These are phyloP conservation scores for Bufotes viridis DNA, from an alignment of 2,797 vertebrate genomes.

Conservation along the genomic window DNA sequence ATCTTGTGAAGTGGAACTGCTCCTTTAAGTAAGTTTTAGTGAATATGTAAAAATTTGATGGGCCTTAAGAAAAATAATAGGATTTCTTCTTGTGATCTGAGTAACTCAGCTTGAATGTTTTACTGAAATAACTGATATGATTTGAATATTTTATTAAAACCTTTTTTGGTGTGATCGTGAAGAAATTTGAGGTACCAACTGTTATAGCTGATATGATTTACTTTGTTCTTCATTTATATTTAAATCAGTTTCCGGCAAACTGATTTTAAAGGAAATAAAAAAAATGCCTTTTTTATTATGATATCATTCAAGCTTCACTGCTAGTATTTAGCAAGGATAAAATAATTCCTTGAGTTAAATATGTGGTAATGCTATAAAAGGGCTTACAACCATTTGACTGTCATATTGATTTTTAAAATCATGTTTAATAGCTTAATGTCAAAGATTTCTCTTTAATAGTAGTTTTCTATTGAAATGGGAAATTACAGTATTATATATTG, in stretches of 20 bases:
- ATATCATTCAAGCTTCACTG: slow-evolving; percentile 34
- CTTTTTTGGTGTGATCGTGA: slow-evolving; percentile 40
- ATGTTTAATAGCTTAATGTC: not conserved
- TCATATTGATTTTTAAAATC: not conserved
- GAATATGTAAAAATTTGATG: slow-evolving; percentile 28
- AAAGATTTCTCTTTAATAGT: not conserved
- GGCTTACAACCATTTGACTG: not conserved
- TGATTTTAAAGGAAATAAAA: slow-evolving; percentile 52
- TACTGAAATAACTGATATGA: slow-evolving; percentile 41
- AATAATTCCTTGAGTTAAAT: slow-evolving; percentile 6
- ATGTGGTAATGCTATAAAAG: not conserved
- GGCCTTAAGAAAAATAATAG: slow-evolving; percentile 26
- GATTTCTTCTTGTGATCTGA: slow-evolving; percentile 18
- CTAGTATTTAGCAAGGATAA: slow-evolving; percentile 9
- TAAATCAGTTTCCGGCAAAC: slow-evolving; percentile 42
- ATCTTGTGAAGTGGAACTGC: not conserved
- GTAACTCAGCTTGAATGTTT: slow-evolving; percentile 31
- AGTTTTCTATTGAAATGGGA: not conserved
- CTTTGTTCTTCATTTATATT: slow-evolving; percentile 52
- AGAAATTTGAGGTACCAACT: slow-evolving; percentile 51
- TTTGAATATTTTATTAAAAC: slow-evolving; percentile 53
- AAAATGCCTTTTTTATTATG: slow-evolving; percentile 33
- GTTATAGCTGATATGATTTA: slow-evolving; percentile 52
- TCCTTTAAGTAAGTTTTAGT: slow-evolving; percentile 14
- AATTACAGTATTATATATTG: not conserved